Evolutionary conservation across 2,888 invertebrate species (phyloP), one percentile per base, ranked within the genome.

Genomic region (Calliphora vomitoria): DNA sequence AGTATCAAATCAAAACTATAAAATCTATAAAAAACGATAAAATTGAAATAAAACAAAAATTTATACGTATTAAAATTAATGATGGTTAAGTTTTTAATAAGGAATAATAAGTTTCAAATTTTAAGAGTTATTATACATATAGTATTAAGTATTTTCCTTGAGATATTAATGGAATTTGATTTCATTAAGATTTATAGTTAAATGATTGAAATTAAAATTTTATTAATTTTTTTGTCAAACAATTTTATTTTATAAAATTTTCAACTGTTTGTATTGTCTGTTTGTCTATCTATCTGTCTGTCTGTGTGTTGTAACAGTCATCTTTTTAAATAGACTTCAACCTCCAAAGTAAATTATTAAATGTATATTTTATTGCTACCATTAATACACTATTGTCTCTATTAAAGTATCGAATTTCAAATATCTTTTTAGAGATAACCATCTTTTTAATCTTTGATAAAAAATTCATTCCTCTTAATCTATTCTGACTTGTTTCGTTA

Each of bases 361-460:
- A 64, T 68, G 31, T 74, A 66, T 47, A 82, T 58, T 82, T 82
- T 74, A 82, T 74, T 74, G 58, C 44, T 44, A 47, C 35, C 35
- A 55, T 78, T 55, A 78, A 50, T 64, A 41, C 15, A n/a, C 62
- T 64, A 78, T 83, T 72, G 78, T 55, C 44, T 71, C 31, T 66
- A 69, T 78, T 64, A 66, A 72, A 10, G 25, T 78, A 71, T 83
- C 64, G 64, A 47, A 66, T 78, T 62, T 64, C 71, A 76, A 10
- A 64, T 72, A 68, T 47, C 11, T 66, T 35, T 44, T 20, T 6
- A 47, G 4, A n/a, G 41, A 72, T 53, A 47, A 72, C 31, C 10
- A 64, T 55, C 64, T 82, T 75, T 35, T 66, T 68, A 25, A 53
- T 31, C 5, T 69, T 3, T 15, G 18, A 53, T 53, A 53, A 64